Conservation (phyloP, 2,113 vertebrate genomes). For the Eurypyga helias region DNA sequence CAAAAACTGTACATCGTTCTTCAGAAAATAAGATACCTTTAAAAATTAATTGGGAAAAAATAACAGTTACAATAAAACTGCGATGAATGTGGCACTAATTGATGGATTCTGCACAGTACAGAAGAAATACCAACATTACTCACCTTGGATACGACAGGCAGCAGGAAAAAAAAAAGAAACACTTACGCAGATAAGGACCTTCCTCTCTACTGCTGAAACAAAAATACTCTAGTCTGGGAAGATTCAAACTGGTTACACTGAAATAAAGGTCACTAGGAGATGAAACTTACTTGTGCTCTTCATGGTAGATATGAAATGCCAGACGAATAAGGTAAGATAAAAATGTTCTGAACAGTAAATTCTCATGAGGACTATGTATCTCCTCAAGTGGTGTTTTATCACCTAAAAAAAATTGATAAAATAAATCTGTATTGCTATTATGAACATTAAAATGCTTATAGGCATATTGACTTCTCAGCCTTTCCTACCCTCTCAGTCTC, state of each 20-base stretch:
- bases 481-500: neutral
- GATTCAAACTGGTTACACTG: neutral
- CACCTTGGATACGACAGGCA: conserved; percentile 84
- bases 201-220: conserved; percentile 71
- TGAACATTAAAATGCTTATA: neutral
- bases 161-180: conserved; percentile 85
- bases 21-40: conserved; percentile 83
- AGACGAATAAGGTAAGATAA: conserved; percentile 81
- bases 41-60: neutral
- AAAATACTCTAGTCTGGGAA: neutral
- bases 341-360: conserved; percentile 81
- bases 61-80: neutral
- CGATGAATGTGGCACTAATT: neutral
- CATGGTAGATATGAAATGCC: conserved; percentile 82
- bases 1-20: conserved; percentile 34
- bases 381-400: conserved; percentile 53
- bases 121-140: neutral
- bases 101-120: neutral
- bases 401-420: conserved; percentile 32
- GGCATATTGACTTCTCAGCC: neutral
- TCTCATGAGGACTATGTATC: conserved; percentile 79
- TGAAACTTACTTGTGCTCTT: conserved; percentile 80
- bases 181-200: conserved; percentile 73
- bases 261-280: neutral
- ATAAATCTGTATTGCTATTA: neutral